A percentile compares a stretch with the other conserved stretches of the same genome.
Conservation (phyloP, 2,797 vertebrate species). For the Mionectes olivaceus region DNA sequence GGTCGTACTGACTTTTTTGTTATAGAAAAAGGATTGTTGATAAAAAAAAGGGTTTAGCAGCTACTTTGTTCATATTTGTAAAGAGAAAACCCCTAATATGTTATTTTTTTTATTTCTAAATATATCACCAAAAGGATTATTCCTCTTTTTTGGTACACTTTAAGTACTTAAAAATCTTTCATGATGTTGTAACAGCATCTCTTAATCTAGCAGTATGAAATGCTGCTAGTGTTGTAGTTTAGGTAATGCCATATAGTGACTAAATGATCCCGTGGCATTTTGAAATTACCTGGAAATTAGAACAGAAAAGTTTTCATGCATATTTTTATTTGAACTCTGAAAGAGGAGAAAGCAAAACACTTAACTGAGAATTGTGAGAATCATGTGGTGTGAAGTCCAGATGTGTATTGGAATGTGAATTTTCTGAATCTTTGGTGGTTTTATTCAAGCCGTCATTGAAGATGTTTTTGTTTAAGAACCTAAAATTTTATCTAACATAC, state of each 20-base stretch:
- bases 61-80: background rate
- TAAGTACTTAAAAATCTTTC: background rate
- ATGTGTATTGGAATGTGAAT: background rate
- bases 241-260: background rate
- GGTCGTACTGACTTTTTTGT: background rate
- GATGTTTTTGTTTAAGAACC: background rate
- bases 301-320: background rate
- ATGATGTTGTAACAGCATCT: background rate
- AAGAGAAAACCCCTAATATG: background rate
- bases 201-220: background rate
- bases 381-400: background rate
- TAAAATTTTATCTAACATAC: background rate
- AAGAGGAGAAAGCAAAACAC: background rate
- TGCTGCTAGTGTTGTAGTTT: background rate
- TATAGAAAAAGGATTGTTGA: background rate
- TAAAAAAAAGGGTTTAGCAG: background rate
- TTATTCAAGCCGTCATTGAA: background rate
- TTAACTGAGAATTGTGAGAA: background rate
- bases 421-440: background rate
- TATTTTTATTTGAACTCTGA: background rate
- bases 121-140: background rate
- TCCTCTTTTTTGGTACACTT: background rate
- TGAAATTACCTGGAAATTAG: background rate
- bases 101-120: background rate
- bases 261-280: background rate